These are phyloP conservation scores for Tetropium fuscum DNA, from an alignment of 2,888 invertebrate species.

Conservation along the genomic window DNA sequence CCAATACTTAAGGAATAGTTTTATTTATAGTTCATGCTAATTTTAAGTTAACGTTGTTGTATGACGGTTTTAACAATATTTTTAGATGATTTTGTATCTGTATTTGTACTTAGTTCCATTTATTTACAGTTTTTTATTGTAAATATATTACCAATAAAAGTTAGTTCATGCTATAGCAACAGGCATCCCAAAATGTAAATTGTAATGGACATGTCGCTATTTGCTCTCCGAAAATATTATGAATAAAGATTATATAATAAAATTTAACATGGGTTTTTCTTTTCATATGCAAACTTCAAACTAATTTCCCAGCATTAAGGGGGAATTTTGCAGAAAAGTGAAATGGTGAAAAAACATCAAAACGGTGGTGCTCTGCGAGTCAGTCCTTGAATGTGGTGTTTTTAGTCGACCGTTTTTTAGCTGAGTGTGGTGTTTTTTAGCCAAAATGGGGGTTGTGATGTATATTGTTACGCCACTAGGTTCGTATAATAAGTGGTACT, in stretches of 20 bases:
- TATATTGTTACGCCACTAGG: too few relatives aligned
- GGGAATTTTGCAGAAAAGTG: too few relatives aligned
- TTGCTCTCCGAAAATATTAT: slow-evolving; percentile 61
- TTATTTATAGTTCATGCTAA: slow-evolving; percentile 28
- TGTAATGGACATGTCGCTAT: slow-evolving; percentile 61
- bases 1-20: slow-evolving; percentile 24
- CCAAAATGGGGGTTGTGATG: too few relatives aligned
- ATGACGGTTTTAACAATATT: slow-evolving; percentile 35
- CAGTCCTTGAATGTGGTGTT: too few relatives aligned
- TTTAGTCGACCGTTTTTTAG: too few relatives aligned
- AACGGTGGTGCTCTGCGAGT: too few relatives aligned
- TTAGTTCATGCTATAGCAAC: slow-evolving; percentile 56
- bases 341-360: too few relatives aligned
- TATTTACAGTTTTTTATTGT: slow-evolving; percentile 25
- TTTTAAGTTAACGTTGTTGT: slow-evolving; percentile 29
- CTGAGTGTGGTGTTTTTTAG: too few relatives aligned
- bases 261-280: too few relatives aligned
- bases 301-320: too few relatives aligned
- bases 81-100: slow-evolving; percentile 39
- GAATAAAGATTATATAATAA: slow-evolving; percentile 50
- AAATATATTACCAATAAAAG: slow-evolving; percentile 34
- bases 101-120: slow-evolving; percentile 17
- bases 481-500: too few relatives aligned
- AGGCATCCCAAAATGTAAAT: slow-evolving; percentile 58
- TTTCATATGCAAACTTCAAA: too few relatives aligned